phyloP scores from a whole-genome alignment of 2,113 vertebrate genomes.

The Mirounga angustirostris region DNA sequence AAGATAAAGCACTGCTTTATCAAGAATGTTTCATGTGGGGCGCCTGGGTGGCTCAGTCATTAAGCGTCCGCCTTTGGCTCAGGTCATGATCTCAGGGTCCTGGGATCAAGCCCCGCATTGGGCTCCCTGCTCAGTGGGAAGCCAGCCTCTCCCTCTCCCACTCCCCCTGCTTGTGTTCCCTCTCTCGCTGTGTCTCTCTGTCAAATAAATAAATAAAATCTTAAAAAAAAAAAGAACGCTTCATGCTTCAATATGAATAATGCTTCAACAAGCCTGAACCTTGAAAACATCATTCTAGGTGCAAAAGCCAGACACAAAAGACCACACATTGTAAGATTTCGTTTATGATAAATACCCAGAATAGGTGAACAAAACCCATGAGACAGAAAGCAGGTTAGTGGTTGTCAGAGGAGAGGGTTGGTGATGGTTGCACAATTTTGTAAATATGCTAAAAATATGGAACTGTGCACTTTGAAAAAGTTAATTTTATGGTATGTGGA shows the following conservation, averaged over 20 bases:
- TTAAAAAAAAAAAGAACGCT: background rate
- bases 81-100: too few relatives aligned
- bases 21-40: background rate
- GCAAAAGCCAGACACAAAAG: background rate
- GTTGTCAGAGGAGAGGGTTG: background rate
- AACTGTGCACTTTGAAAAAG: background rate
- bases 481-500: background rate
- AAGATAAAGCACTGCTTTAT: background rate
- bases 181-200: too few relatives aligned
- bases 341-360: background rate
- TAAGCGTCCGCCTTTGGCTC: too few relatives aligned
- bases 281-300: background rate
- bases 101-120: too few relatives aligned
- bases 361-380: background rate
- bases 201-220: too few relatives aligned
- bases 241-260: background rate
- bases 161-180: too few relatives aligned
- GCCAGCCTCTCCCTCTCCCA: too few relatives aligned
- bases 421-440: background rate
- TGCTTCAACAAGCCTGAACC: background rate
- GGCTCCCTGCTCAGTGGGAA: too few relatives aligned
- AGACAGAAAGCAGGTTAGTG: background rate
- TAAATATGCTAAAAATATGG: background rate
- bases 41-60: too few relatives aligned
- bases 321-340: background rate